A percentile compares a stretch with the other conserved stretches of the same genome.
Evolutionary conservation across 23 tunicate genomes (phyloP).

Genomic region (Trididemnum clinides): DNA sequence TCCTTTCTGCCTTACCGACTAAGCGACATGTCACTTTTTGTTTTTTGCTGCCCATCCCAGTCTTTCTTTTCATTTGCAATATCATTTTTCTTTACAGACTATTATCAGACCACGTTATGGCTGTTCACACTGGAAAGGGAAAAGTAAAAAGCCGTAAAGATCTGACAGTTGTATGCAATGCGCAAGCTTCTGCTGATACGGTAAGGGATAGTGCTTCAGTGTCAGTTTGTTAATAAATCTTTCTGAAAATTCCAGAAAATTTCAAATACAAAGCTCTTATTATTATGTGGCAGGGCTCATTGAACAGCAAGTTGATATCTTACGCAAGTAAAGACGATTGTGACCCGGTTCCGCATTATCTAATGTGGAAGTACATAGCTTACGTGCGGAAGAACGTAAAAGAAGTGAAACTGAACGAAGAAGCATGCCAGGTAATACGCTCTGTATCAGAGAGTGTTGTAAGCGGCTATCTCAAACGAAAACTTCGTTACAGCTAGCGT

Average conservation of each 20-base stretch:
- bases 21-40: too few relatives aligned
- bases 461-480: too few relatives aligned
- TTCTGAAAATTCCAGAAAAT: too few relatives aligned
- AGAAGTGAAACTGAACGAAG: constrained; percentile 57
- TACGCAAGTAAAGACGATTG: constrained; percentile 62
- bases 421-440: constrained; percentile 76
- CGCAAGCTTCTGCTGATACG: background rate
- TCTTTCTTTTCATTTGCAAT: too few relatives aligned
- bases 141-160: constrained; percentile 17
- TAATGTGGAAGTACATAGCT: constrained; percentile 93
- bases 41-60: too few relatives aligned
- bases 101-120: constrained; percentile 95
- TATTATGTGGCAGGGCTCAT: constrained; percentile 64
- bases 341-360: constrained; percentile 79
- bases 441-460: too few relatives aligned
- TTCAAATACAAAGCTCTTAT: too few relatives aligned
- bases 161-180: constrained; percentile 2
- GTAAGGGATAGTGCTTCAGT: background rate
- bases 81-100: constrained; percentile 48
- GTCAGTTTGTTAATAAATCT: too few relatives aligned
- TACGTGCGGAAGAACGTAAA: constrained; percentile 65
- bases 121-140: constrained; percentile 76
- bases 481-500: too few relatives aligned
- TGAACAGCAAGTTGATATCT: constrained; percentile 32
- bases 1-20: too few relatives aligned